These are phyloP conservation scores for Centropristis striata DNA, from an alignment of 2,113 vertebrate species.

Conservation along the genomic window DNA sequence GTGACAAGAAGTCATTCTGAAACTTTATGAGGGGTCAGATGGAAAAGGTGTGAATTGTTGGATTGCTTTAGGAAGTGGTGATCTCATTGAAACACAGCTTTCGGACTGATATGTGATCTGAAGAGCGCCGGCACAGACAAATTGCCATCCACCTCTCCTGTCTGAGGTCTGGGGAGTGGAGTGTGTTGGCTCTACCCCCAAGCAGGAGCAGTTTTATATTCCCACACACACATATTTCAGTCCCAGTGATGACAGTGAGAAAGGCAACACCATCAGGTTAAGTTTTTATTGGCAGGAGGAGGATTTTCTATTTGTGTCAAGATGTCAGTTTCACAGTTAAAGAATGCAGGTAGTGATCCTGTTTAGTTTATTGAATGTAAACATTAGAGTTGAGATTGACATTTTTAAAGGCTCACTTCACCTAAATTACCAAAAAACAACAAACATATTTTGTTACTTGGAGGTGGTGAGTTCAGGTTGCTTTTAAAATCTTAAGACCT, in stretches of 20 bases:
- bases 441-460: background rate
- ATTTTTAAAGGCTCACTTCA: background rate
- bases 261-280: conserved; percentile 61
- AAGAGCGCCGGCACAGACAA: background rate
- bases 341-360: conserved; percentile 5
- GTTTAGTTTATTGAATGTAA: conserved; percentile 30
- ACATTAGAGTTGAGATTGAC: background rate
- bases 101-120: conserved; percentile 24
- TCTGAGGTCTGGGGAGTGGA: conserved; percentile 12
- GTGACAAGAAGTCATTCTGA: background rate
- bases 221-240: conserved; percentile 60
- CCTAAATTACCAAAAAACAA: background rate
- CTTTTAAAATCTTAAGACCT: background rate
- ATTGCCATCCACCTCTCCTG: background rate
- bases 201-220: conserved; percentile 61
- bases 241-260: conserved; percentile 71
- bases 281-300: conserved; percentile 66
- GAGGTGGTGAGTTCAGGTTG: background rate
- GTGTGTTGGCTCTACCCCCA: conserved; percentile 25
- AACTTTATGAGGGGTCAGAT: background rate
- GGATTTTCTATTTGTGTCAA: conserved; percentile 70
- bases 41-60: background rate
- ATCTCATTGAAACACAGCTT: conserved; percentile 23
- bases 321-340: conserved; percentile 22
- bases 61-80: conserved; percentile 37